A percentile compares a stretch with the other conserved stretches of the same genome.
Evolutionary conservation across 2,797 vertebrate species (phyloP).

Genomic region (Danio albolineatus): DNA sequence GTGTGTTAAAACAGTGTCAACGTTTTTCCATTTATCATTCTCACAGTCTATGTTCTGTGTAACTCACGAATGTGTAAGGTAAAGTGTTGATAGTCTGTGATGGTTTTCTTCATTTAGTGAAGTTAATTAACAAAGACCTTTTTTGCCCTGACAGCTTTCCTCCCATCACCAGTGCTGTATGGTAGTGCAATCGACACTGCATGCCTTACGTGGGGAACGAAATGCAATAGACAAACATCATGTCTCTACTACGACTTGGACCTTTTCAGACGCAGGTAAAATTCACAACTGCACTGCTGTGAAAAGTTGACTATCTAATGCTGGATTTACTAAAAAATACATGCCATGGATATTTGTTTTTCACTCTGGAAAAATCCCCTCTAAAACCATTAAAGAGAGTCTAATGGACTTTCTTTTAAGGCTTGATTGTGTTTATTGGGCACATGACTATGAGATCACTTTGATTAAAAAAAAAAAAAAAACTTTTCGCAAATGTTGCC

Average conservation of each 20-base stretch:
- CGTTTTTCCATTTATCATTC: not conserved
- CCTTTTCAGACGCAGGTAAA: conserved; percentile 84
- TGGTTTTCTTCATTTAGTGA: too few species aligned
- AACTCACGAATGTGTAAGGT: not conserved
- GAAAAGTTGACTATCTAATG: too few species aligned
- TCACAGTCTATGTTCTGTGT: not conserved
- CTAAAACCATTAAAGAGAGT: too few species aligned
- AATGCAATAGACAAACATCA: conserved; percentile 80
- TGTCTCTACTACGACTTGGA: conserved; percentile 90
- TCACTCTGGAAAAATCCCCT: too few species aligned
- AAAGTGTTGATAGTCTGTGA: not conserved
- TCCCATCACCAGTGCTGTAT: conserved; percentile 90
- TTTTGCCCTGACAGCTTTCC: conserved; percentile 83
- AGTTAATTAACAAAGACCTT: conserved; percentile 3
- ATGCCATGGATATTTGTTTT: too few species aligned
- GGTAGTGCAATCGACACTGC: conserved; percentile 89
- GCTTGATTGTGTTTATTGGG: too few species aligned
- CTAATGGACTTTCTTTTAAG: too few species aligned
- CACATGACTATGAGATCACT: too few species aligned
- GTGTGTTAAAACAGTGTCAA: not conserved
- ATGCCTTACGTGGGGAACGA: conserved; percentile 86
- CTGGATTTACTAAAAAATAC: not conserved
- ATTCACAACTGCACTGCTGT: not conserved
- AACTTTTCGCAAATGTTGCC: too few species aligned
- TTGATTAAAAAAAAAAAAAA: too few species aligned